Conservation (phyloP, 2,888 invertebrate genomes). For the Hetaerina titia region DNA sequence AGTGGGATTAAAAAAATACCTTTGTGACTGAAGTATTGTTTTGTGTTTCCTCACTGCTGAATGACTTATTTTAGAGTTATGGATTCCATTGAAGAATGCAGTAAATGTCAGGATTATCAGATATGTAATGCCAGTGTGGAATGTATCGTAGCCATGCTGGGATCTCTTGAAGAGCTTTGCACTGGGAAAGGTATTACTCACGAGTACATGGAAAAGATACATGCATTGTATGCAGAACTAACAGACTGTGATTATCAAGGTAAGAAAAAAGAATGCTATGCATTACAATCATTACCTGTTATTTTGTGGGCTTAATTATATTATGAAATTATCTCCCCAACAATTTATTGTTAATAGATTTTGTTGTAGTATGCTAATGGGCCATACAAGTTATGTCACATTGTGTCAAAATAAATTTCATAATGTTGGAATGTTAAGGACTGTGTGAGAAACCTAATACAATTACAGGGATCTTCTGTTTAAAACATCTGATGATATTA, state of each 20-base stretch:
- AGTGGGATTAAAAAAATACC: neutral
- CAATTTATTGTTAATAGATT: too few relatives aligned
- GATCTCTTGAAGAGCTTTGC: conserved; percentile 90
- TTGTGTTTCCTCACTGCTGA: neutral
- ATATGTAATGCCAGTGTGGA: conserved; percentile 90
- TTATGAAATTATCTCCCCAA: conserved; percentile 20
- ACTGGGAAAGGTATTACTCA: conserved; percentile 85
- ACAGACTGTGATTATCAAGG: conserved; percentile 89
- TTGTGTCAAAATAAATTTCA: too few relatives aligned
- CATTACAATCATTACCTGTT: neutral
- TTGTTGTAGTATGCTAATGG: too few relatives aligned
- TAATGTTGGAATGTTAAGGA: too few relatives aligned
- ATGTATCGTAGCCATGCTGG: conserved; percentile 89
- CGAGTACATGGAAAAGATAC: conserved; percentile 82
- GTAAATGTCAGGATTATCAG: conserved; percentile 88
- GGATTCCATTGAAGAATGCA: conserved; percentile 95
- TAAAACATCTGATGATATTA: too few relatives aligned
- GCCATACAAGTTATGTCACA: too few relatives aligned
- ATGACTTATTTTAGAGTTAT: conserved; percentile 83
- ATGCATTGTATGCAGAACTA: conserved; percentile 83
- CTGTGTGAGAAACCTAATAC: too few relatives aligned
- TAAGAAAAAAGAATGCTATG: conserved; percentile 65
- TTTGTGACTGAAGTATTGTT: neutral
- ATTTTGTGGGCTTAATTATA: neutral
- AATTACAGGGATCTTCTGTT: too few relatives aligned